Evolutionary conservation across 2,888 invertebrate species (phyloP), one percentile per base, ranked within the genome.

Genomic region (Hypercompe scribonia): DNA sequence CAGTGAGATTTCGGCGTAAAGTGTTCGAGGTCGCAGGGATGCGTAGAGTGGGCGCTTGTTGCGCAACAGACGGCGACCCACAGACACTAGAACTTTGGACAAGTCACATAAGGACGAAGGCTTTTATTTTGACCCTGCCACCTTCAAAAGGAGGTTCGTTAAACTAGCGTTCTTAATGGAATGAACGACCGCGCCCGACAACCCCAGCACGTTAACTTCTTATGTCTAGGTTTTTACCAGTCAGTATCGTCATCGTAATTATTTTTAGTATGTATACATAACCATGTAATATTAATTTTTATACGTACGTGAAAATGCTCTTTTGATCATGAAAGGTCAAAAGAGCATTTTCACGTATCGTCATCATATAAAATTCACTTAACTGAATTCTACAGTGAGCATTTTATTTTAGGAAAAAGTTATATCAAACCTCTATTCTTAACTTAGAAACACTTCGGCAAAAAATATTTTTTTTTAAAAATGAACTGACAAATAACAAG

Each of bases 61-160:
- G 85, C 90, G 91, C 86, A 91, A 92, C 85, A 85, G 88, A 83
- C 88, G 87, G 84, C 84, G 90, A 90, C 89, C 92, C 87, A 89
- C 87, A 90, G 89, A 89, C 83, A 86, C 79, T 81, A 90, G 89
- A 89, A 88, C 85, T 89, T 87, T 86, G 85, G 86, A 84, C 84
- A 83, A 89, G 89, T 90, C 91, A 87, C 84, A 88, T 89, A 90
- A 91, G 92, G 90, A 89, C 92, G 88, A 86, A 89, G 89, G 89
- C 88, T 88, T 85, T 86, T 80, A 87, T 89, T 88, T 87, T 88
- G 91, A 90, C 92, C 91, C 90, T 88, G 86, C 88, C 90, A 90
- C 91, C 92, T 92, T 90, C 90, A 83, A 84, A 87, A 88, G 87
- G 86, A 87, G 88, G 92, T 90, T 86, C 92, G 87, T 92, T 92